Percentiles rank a stretch among this genome's conserved stretches.
These are phyloP conservation scores for Drosophila rubida DNA, from an alignment of 2,888 invertebrate species.

Conservation along the genomic window DNA sequence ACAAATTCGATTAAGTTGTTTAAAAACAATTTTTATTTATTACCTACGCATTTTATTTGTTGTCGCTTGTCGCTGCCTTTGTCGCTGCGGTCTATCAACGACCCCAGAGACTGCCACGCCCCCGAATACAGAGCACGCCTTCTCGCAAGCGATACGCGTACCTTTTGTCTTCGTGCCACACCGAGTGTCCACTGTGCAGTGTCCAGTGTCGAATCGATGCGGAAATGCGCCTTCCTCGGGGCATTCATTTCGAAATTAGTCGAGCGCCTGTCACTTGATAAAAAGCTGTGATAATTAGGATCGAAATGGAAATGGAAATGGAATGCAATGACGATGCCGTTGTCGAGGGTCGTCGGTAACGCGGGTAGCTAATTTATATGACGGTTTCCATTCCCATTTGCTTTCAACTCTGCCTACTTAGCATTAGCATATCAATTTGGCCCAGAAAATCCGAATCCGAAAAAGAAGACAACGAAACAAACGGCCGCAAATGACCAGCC, in stretches of 20 bases:
- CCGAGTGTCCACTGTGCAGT: neutral
- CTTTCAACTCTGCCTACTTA: slow-evolving; percentile 52
- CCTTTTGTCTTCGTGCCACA: neutral
- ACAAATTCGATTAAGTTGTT: slow-evolving; percentile 79
- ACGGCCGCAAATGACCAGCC: slow-evolving; percentile 36
- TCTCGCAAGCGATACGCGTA: neutral
- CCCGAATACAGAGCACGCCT: neutral
- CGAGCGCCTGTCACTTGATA: slow-evolving; percentile 62
- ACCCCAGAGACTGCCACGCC: slow-evolving; percentile 36
- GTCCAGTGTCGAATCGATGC: slow-evolving; percentile 40
- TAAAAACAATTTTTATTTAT: slow-evolving; percentile 78
- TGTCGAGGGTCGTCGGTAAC: slow-evolving; percentile 29
- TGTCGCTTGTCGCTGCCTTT: slow-evolving; percentile 45
- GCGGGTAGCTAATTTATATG: slow-evolving; percentile 60
- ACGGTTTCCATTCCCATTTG: neutral
- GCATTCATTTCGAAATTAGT: slow-evolving; percentile 60
- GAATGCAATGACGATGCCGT: neutral
- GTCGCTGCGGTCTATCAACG: slow-evolving; percentile 56
- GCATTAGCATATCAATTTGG: slow-evolving; percentile 74
- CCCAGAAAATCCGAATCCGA: slow-evolving; percentile 39
- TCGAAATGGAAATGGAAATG: slow-evolving; percentile 49
- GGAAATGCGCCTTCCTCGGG: slow-evolving; percentile 52
- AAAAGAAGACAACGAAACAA: slow-evolving; percentile 29
- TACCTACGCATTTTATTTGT: slow-evolving; percentile 62
- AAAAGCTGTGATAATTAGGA: slow-evolving; percentile 74